These are phyloP conservation scores for Cichladusa arquata DNA, from an alignment of 2,113 vertebrate species.

Conservation along the genomic window DNA sequence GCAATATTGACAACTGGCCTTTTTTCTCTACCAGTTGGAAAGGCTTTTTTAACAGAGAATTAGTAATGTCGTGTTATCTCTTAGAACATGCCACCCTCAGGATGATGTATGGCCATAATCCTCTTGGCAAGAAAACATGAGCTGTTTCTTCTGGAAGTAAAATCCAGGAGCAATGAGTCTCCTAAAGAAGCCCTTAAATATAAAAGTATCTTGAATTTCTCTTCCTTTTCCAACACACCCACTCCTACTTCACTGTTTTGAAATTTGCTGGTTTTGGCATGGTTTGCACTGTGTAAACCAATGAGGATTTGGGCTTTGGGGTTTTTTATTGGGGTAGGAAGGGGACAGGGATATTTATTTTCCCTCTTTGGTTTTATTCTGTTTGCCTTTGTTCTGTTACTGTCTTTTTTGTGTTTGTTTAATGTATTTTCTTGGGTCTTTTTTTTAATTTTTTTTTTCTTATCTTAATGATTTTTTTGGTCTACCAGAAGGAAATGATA, in stretches of 20 bases:
- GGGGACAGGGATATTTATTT: neutral
- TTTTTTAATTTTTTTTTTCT: no score
- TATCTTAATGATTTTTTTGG: neutral
- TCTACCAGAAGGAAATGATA: neutral
- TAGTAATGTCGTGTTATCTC: neutral
- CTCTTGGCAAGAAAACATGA: neutral
- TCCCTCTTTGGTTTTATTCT: fast-evolving
- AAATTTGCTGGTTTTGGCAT: neutral
- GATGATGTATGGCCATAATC: neutral
- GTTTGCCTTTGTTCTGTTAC: neutral
- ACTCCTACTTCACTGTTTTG: neutral
- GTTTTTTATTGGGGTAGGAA: fast-evolving
- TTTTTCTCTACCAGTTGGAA: neutral
- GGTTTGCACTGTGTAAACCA: neutral
- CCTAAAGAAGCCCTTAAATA: neutral
- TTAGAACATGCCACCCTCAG: neutral
- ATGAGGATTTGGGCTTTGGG: neutral
- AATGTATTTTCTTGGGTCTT: fast-evolving
- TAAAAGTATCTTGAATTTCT: neutral
- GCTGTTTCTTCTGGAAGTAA: neutral
- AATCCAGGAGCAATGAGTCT: neutral
- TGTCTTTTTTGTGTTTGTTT: neutral
- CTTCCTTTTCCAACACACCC: neutral
- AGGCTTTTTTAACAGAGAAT: neutral
- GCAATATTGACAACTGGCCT: neutral